phyloP scores from a whole-genome alignment of 2,797 vertebrate species.

The Caiman crocodilus region DNA sequence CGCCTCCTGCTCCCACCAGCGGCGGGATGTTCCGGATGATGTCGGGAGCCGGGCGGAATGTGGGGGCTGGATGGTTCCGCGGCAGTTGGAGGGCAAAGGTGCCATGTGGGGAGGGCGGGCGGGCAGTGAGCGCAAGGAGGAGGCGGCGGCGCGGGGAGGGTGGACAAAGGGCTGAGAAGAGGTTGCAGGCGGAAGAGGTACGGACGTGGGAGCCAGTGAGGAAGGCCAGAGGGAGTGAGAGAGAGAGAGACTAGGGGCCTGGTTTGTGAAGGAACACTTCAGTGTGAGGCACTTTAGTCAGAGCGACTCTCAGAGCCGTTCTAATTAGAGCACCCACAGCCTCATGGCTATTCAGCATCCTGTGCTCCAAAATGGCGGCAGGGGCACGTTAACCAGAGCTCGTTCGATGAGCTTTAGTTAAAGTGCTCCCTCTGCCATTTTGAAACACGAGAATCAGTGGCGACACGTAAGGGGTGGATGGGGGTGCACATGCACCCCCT shows the following conservation, averaged over 20 bases:
- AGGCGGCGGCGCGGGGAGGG: background rate
- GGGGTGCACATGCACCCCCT: too few species aligned
- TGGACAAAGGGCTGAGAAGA: background rate
- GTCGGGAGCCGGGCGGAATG: background rate
- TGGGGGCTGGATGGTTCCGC: background rate
- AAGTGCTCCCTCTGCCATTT: too few species aligned
- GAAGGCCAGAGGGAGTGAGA: background rate
- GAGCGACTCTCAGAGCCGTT: too few species aligned
- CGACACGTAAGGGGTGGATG: too few species aligned
- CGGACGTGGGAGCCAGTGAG: background rate
- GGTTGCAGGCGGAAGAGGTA: too few species aligned
- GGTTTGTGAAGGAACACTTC: background rate
- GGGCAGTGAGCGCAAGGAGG: rapidly evolving
- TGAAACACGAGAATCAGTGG: too few species aligned
- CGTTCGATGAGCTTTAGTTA: too few species aligned
- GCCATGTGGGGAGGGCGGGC: background rate
- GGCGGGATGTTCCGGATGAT: background rate
- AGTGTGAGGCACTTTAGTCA: background rate
- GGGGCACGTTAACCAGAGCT: too few species aligned
- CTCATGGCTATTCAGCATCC: too few species aligned
- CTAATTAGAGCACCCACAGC: too few species aligned
- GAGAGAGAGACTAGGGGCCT: background rate
- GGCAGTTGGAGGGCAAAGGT: background rate
- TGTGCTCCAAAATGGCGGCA: too few species aligned
- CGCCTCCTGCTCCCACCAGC: background rate